Conservation (phyloP, 2,113 vertebrate species). For the Myrmophylax atrothorax region DNA sequence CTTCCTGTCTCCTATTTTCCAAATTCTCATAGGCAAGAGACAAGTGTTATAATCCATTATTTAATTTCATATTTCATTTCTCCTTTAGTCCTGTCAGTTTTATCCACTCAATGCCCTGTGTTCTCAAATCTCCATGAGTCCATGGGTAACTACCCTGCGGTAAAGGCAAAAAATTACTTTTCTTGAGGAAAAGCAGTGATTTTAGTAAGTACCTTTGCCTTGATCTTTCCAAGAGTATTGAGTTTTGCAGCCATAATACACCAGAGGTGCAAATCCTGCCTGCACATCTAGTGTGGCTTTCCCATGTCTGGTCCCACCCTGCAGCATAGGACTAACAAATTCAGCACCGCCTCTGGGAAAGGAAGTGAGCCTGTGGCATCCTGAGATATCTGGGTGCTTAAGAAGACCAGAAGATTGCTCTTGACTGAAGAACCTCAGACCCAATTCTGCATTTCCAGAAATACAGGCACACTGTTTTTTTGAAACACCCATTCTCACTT, state of each 20-base stretch:
- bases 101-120: background rate
- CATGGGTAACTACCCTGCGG: background rate
- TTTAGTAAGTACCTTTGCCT: background rate
- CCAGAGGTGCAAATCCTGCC: background rate
- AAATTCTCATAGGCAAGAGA: background rate
- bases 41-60: constrained; percentile 16
- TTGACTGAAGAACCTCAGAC: background rate
- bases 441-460: background rate
- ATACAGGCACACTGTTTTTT: accelerated
- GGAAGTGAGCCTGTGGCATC: background rate
- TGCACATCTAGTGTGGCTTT: background rate
- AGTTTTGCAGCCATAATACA: background rate
- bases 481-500: background rate
- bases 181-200: background rate
- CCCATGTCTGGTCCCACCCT: background rate
- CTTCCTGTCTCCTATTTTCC: background rate
- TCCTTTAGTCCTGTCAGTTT: background rate
- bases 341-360: background rate
- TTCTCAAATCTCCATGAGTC: background rate
- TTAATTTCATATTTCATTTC: constrained; percentile 2
- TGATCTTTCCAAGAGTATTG: background rate
- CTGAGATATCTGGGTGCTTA: background rate
- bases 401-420: background rate
- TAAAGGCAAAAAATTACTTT: background rate
- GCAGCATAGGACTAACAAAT: background rate